phyloP scores from a whole-genome alignment of 2,113 vertebrate genomes.

The Thunnus maccoyii region DNA sequence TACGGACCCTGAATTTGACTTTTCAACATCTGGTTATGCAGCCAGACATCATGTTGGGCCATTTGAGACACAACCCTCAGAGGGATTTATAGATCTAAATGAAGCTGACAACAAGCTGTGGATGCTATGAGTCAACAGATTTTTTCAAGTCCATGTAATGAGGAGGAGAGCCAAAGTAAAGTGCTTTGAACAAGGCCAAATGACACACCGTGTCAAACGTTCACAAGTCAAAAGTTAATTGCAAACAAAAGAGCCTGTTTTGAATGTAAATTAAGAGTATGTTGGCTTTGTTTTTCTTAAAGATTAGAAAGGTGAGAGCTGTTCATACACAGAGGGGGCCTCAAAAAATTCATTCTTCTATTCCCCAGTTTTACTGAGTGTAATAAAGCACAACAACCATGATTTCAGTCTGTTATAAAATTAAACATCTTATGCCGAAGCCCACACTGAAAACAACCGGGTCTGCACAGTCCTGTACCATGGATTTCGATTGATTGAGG shows the following conservation, averaged over 20 bases:
- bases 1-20: conserved; percentile 50
- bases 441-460: not conserved
- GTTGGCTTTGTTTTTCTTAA: conserved; percentile 60
- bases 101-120: conserved; percentile 75
- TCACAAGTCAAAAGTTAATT: conserved; percentile 75
- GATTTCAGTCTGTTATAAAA: not conserved
- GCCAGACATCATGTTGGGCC: conserved; percentile 59
- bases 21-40: conserved; percentile 71
- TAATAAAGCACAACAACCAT: not conserved
- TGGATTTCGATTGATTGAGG: not conserved
- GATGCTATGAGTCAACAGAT: conserved; percentile 65
- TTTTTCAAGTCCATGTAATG: conserved; percentile 72
- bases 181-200: conserved; percentile 62
- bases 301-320: conserved; percentile 59
- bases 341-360: conserved; percentile 25
- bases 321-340: conserved; percentile 30
- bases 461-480: not conserved
- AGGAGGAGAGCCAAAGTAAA: conserved; percentile 69
- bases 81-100: conserved; percentile 69
- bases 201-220: conserved; percentile 59
- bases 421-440: conserved; percentile 3
- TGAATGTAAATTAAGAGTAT: conserved; percentile 55
- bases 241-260: conserved; percentile 48
- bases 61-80: conserved; percentile 59
- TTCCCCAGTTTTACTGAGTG: conserved; percentile 11